A percentile compares a stretch with the other conserved stretches of the same genome.
phyloP scores from a whole-genome alignment of 2,797 vertebrate species.

The Zenarchopterus dispar region DNA sequence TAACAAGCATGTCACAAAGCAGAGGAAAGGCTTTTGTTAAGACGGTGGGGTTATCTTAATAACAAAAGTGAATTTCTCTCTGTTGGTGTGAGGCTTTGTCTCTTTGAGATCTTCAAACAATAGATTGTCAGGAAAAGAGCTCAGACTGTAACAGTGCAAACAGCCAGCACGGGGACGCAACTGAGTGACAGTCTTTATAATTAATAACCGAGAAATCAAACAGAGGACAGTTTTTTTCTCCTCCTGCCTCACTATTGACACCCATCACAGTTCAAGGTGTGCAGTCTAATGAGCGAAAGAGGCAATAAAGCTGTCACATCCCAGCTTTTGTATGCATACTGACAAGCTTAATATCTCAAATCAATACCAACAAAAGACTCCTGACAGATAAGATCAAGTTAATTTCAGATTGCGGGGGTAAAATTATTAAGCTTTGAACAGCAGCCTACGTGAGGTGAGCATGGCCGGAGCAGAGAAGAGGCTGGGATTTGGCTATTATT shows the following conservation, averaged over 20 bases:
- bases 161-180: conserved; percentile 30
- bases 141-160: conserved; percentile 28
- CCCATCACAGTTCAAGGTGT: conserved; percentile 43
- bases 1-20: conserved; percentile 38
- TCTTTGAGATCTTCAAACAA: conserved; percentile 54
- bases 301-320: conserved; percentile 70
- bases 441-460: conserved; percentile 37
- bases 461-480: conserved; percentile 19
- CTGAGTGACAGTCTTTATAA: conserved; percentile 54
- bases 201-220: conserved; percentile 52
- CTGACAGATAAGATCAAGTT: conserved; percentile 82
- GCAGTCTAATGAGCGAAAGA: conserved; percentile 59
- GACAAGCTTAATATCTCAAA: conserved; percentile 81
- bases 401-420: conserved; percentile 75
- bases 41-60: conserved; percentile 43
- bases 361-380: conserved; percentile 77
- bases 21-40: conserved; percentile 30
- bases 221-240: conserved; percentile 20
- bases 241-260: conserved; percentile 18
- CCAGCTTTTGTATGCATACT: conserved; percentile 63
- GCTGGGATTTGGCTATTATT: conserved; percentile 74
- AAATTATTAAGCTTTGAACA: conserved; percentile 83
- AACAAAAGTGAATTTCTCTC: conserved; percentile 50
- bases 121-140: conserved; percentile 30
- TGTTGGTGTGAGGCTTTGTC: conserved; percentile 38